phyloP scores from a whole-genome alignment of 2,113 vertebrate species.

The Poeciliopsis turrubarensis region DNA sequence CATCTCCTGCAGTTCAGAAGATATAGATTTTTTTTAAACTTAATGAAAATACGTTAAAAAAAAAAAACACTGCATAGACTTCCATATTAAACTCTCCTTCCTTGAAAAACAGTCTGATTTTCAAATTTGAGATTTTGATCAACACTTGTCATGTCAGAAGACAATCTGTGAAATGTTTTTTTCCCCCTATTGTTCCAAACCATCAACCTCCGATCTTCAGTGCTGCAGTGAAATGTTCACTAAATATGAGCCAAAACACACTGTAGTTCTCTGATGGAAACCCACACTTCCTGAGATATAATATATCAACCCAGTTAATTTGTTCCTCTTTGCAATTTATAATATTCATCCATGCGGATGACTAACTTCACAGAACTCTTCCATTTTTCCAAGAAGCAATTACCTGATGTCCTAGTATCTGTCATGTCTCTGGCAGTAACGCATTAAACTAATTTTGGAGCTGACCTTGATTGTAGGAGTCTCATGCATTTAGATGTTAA shows the following conservation, averaged over 20 bases:
- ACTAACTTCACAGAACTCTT: slow-evolving; percentile 65
- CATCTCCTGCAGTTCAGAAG: not conserved
- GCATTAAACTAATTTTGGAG: slow-evolving; percentile 77
- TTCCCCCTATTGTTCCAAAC: not conserved
- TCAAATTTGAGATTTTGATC: slow-evolving; percentile 20
- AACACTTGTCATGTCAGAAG: not conserved
- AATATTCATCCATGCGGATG: slow-evolving; percentile 67
- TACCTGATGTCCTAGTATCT: slow-evolving; percentile 73
- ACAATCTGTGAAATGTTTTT: not conserved
- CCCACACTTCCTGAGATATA: slow-evolving; percentile 45
- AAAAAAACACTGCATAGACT: not conserved
- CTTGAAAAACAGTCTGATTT: slow-evolving; percentile 15
- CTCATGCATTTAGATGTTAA: slow-evolving; percentile 56
- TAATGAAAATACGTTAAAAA: not conserved
- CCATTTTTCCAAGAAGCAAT: slow-evolving; percentile 78
- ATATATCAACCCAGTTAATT: slow-evolving; percentile 71
- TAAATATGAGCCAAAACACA: slow-evolving; percentile 40
- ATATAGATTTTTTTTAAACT: not conserved
- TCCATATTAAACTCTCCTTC: not conserved
- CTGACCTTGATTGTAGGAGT: slow-evolving; percentile 72
- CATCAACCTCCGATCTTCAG: slow-evolving; percentile 46
- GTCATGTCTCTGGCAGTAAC: slow-evolving; percentile 70
- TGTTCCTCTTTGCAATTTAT: slow-evolving; percentile 68
- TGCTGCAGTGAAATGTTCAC: slow-evolving; percentile 32
- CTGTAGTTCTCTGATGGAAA: slow-evolving; percentile 24